phyloP scores from a whole-genome alignment of 1,140 invertebrate species.

The Triops cancriformis region DNA sequence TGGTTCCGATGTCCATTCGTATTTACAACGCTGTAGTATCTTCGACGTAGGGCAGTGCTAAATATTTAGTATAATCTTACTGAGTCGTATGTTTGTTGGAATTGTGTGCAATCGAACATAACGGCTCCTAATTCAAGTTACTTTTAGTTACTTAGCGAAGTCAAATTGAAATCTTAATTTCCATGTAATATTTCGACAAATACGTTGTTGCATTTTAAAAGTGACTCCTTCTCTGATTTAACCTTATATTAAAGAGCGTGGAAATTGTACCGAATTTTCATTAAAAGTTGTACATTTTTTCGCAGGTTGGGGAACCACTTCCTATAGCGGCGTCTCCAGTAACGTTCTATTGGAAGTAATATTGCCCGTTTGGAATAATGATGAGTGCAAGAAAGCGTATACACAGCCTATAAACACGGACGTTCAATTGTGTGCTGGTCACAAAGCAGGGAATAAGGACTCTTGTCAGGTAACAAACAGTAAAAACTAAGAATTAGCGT shows the following conservation, averaged over 20 bases:
- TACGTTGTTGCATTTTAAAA: too few species aligned
- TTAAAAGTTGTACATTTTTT: background rate
- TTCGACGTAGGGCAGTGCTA: too few species aligned
- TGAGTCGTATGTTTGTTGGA: too few species aligned
- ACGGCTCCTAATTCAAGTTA: too few species aligned
- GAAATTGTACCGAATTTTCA: background rate
- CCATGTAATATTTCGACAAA: too few species aligned
- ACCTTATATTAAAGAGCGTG: background rate
- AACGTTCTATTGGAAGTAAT: constrained; percentile 49
- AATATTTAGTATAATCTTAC: too few species aligned
- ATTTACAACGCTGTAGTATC: too few species aligned
- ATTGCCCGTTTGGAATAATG: constrained; percentile 48
- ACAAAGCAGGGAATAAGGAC: constrained; percentile 38
- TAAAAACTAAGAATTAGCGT: background rate
- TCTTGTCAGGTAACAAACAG: constrained; percentile 37
- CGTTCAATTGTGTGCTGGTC: constrained; percentile 38
- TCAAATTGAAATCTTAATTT: too few species aligned
- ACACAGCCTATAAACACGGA: constrained; percentile 28
- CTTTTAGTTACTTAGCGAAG: too few species aligned
- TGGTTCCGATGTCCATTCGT: too few species aligned
- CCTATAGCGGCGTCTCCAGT: constrained; percentile 47
- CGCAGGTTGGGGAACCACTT: constrained; percentile 55
- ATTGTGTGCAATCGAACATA: too few species aligned
- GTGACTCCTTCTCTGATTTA: too few species aligned
- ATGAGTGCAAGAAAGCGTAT: constrained; percentile 40